phyloP scores from a whole-genome alignment of 2,113 vertebrate species.

The Siniperca chuatsi region DNA sequence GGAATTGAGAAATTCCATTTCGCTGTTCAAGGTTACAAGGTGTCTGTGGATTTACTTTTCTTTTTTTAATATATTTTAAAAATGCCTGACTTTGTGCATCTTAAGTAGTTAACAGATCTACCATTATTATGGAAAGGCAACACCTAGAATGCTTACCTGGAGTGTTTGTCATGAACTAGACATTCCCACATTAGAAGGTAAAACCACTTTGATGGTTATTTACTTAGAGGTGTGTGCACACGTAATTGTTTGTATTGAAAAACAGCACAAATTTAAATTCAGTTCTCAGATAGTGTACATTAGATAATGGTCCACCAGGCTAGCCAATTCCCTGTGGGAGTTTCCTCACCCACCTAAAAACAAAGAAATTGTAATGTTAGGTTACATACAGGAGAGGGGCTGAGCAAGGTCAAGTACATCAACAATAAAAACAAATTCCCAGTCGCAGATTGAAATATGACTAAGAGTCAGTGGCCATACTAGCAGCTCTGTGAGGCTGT shows the following conservation, averaged over 20 bases:
- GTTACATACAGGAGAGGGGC: background rate
- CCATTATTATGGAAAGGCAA: background rate
- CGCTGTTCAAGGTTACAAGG: background rate
- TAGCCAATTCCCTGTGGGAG: background rate
- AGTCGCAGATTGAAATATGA: background rate
- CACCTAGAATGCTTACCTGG: background rate
- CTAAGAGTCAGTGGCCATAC: background rate
- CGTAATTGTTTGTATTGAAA: background rate
- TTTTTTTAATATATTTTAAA: background rate
- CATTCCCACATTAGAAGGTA: background rate
- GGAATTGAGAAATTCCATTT: background rate
- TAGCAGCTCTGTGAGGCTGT: background rate
- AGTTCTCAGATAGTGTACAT: background rate
- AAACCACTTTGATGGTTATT: conserved; percentile 7
- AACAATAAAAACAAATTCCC: background rate
- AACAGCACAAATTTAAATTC: background rate
- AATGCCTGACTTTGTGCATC: background rate
- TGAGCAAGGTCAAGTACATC: background rate
- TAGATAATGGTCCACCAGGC: background rate
- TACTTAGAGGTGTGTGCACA: background rate
- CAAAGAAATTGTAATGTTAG: background rate
- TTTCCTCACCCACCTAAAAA: background rate
- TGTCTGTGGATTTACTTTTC: background rate
- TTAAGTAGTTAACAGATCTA: background rate
- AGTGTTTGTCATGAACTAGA: background rate